phyloP scores from a whole-genome alignment of 2,797 vertebrate genomes.

The Danionella dracula region DNA sequence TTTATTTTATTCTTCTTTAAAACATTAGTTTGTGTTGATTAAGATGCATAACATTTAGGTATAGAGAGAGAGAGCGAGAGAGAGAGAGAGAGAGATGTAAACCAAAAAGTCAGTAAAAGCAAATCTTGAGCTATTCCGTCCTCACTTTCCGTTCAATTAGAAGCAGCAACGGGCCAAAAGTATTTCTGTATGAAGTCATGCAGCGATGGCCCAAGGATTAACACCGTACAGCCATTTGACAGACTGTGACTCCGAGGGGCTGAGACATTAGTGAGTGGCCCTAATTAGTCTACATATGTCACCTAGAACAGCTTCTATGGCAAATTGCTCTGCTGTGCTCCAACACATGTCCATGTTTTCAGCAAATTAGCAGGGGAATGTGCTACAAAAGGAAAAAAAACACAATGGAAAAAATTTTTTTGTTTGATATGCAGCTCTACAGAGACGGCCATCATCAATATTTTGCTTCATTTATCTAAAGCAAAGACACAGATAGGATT shows the following conservation, averaged over 20 bases:
- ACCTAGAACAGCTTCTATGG: slow-evolving; percentile 30
- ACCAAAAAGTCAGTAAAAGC: too few species aligned
- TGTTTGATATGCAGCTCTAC: background rate
- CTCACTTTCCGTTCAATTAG: slow-evolving; percentile 41
- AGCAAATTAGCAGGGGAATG: background rate
- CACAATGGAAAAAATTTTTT: background rate
- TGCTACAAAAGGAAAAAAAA: background rate
- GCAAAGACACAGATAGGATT: background rate
- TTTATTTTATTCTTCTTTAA: too few species aligned
- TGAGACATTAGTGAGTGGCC: slow-evolving; percentile 26
- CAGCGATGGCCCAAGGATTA: slow-evolving; percentile 36
- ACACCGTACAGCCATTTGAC: slow-evolving; percentile 30
- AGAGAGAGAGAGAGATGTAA: too few species aligned
- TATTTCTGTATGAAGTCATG: slow-evolving; percentile 39
- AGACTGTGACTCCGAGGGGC: slow-evolving; percentile 25
- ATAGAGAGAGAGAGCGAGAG: too few species aligned
- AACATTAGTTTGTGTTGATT: too few species aligned
- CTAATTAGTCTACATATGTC: slow-evolving; percentile 42
- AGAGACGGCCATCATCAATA: background rate
- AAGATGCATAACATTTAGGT: too few species aligned
- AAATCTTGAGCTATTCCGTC: too few species aligned
- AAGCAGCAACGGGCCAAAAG: slow-evolving; percentile 37
- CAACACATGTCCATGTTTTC: slow-evolving; percentile 24
- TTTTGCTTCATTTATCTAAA: background rate
- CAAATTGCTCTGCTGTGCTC: slow-evolving; percentile 8